A percentile compares a stretch with the other conserved stretches of the same genome.
Conservation (phyloP, 2,113 vertebrate species). For the Uria lomvia region DNA sequence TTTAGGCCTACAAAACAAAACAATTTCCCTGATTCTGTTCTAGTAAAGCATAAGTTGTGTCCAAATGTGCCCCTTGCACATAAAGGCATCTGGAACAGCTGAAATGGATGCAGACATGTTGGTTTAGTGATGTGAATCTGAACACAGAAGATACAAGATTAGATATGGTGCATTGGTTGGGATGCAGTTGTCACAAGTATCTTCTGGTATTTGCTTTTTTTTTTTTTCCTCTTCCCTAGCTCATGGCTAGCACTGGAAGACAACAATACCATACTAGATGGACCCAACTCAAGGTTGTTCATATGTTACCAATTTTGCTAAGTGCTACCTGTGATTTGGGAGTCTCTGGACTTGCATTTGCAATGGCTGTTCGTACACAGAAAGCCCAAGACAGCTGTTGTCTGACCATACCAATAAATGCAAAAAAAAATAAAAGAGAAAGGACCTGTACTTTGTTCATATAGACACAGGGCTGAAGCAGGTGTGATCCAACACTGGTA, state of each 20-base stretch:
- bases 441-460: not conserved
- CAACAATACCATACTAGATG: too few relatives aligned
- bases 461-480: not conserved
- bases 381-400: not conserved
- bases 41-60: not conserved
- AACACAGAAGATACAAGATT: not conserved
- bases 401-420: not conserved
- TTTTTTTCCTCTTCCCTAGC: too few relatives aligned
- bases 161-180: too few relatives aligned
- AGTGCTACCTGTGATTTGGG: not conserved
- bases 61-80: not conserved
- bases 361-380: not conserved
- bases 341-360: not conserved
- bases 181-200: not conserved
- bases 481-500: not conserved
- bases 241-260: not conserved
- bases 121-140: not conserved
- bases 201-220: not conserved
- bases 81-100: not conserved
- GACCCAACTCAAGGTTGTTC: not conserved
- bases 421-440: not conserved
- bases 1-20: not conserved
- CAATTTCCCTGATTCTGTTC: not conserved
- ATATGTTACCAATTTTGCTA: not conserved
- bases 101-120: not conserved